These are phyloP conservation scores for Protophormia terraenovae DNA, from an alignment of 2,888 invertebrate species.

Conservation along the genomic window DNA sequence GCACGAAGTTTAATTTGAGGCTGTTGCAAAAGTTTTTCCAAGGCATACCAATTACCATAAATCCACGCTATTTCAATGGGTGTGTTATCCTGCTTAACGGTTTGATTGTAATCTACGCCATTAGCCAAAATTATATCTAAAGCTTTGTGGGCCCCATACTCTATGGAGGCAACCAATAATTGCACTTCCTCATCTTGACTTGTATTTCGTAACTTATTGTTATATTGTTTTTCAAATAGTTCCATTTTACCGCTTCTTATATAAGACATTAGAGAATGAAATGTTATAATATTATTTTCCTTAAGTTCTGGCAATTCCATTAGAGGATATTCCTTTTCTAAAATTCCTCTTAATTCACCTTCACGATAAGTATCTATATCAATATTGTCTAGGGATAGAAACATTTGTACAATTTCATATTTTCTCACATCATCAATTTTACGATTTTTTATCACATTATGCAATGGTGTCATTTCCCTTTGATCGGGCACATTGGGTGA, in stretches of 20 bases:
- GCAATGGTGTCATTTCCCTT: conserved; percentile 77
- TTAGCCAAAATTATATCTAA: conserved; percentile 82
- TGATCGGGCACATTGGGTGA: conserved; percentile 79
- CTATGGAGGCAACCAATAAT: conserved; percentile 80
- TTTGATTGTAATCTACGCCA: conserved; percentile 82
- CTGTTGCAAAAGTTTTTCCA: conserved; percentile 79
- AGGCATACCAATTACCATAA: conserved; percentile 82
- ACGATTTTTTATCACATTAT: conserved; percentile 75
- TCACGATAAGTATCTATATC: conserved; percentile 79
- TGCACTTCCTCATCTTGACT: conserved; percentile 73
- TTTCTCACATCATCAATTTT: conserved; percentile 71
- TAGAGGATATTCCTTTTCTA: conserved; percentile 73
- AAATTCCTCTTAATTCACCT: conserved; percentile 77
- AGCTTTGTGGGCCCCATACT: conserved; percentile 83
- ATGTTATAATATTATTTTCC: conserved; percentile 68
- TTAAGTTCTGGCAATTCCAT: conserved; percentile 72
- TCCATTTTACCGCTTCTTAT: conserved; percentile 84
- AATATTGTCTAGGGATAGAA: conserved; percentile 73
- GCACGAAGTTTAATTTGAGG: conserved; percentile 82
- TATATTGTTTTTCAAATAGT: conserved; percentile 83
- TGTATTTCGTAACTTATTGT: conserved; percentile 74
- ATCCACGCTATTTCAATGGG: conserved; percentile 85
- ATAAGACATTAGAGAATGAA: conserved; percentile 82
- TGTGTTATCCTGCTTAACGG: conserved; percentile 72
- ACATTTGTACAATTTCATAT: conserved; percentile 73